Evolutionary conservation across 2,797 vertebrate genomes (phyloP).

Genomic region (Sardinella longiceps): DNA sequence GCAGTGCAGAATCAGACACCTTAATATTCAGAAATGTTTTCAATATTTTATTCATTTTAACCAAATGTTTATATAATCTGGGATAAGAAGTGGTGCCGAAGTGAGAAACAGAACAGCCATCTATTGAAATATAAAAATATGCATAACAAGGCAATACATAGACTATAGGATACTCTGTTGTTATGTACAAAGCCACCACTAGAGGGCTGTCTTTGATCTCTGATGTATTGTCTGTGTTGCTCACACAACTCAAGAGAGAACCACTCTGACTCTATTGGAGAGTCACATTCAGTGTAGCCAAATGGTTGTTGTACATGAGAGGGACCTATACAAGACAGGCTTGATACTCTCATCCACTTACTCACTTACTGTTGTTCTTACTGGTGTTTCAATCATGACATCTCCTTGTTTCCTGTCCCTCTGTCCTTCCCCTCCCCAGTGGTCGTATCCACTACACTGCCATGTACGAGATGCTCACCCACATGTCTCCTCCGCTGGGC

Average conservation of each 20-base stretch:
- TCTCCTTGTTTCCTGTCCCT: slow-evolving; percentile 43
- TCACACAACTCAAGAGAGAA: not conserved
- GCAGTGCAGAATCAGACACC: not conserved
- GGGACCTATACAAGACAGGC: not conserved
- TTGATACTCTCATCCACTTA: not conserved
- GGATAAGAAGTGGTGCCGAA: not conserved
- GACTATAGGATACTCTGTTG: too few species aligned
- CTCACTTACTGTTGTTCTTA: not conserved
- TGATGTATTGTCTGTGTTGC: not conserved
- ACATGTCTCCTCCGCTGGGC: slow-evolving; percentile 98
- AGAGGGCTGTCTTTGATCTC: not conserved
- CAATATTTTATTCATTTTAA: not conserved
- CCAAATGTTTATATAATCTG: not conserved
- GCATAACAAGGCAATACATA: too few species aligned
- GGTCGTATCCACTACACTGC: slow-evolving; percentile 99
- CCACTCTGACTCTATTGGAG: not conserved
- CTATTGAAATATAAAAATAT: too few species aligned
- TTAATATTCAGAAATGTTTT: not conserved
- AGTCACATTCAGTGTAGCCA: not conserved
- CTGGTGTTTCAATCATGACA: not conserved
- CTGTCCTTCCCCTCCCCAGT: slow-evolving; percentile 66
- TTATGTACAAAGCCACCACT: not conserved
- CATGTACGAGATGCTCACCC: slow-evolving; percentile 99
- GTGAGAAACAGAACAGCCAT: too few species aligned
- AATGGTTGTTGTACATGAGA: not conserved